Evolutionary conservation across 2,797 vertebrate species (phyloP).

Genomic region (Apogon talboti): DNA sequence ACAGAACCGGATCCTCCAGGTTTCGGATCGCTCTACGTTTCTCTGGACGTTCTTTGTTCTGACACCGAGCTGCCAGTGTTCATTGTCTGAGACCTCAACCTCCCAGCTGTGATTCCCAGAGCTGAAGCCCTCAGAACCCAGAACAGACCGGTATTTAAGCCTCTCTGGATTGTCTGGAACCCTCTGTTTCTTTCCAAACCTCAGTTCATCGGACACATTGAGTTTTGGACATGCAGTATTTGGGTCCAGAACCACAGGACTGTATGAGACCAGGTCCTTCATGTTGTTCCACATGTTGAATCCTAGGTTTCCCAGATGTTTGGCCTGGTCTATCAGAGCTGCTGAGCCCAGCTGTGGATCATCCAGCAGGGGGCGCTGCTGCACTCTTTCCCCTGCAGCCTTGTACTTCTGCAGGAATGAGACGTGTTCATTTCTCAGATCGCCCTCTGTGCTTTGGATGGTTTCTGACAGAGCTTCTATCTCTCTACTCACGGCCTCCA

Average conservation of each 20-base stretch:
- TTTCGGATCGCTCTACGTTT: too few species aligned
- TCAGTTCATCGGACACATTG: too few species aligned
- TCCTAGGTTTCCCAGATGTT: too few species aligned
- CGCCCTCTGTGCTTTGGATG: constrained; percentile 5
- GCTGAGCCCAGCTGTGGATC: neutral
- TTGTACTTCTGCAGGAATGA: constrained; percentile 13
- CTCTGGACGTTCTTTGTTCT: too few species aligned
- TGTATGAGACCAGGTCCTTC: too few species aligned
- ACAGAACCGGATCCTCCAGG: neutral
- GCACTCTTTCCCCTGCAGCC: constrained; percentile 22
- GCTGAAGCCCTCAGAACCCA: neutral
- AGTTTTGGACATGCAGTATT: too few species aligned
- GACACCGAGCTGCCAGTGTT: neutral
- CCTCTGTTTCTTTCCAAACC: too few species aligned
- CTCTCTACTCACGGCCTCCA: constrained; percentile 5
- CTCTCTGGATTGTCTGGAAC: too few species aligned
- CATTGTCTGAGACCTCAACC: neutral
- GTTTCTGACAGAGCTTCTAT: constrained; percentile 9
- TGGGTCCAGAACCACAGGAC: too few species aligned
- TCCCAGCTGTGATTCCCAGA: constrained; percentile 10
- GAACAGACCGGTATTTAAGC: neutral
- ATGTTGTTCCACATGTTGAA: too few species aligned
- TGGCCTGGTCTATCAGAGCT: constrained; percentile 4
- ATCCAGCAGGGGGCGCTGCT: constrained; percentile 9
- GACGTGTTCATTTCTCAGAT: constrained; percentile 6